Conservation (phyloP, 2,797 vertebrate species). For the Gymnoscopelus braueri region DNA sequence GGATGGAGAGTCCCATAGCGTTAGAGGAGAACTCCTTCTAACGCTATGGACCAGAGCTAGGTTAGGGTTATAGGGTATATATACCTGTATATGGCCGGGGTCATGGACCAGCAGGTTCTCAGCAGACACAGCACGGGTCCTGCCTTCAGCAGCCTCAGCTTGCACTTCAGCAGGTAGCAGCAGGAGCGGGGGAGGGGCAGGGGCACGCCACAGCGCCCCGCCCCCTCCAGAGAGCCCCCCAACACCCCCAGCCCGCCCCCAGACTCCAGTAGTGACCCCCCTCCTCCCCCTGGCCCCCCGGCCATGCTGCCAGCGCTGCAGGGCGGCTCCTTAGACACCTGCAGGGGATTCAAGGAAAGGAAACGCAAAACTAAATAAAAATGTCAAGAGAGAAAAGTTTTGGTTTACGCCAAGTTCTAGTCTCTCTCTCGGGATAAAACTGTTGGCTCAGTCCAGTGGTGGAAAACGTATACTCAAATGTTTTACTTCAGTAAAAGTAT, state of each 20-base stretch:
- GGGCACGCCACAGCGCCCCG: constrained; percentile 51
- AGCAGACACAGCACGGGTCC: constrained; percentile 79
- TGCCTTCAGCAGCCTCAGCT: constrained; percentile 69
- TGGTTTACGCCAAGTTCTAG: too few relatives aligned
- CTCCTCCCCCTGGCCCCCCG: background rate
- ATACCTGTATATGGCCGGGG: constrained; percentile 78
- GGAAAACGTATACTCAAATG: too few relatives aligned
- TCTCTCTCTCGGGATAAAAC: too few relatives aligned
- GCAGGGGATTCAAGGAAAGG: too few relatives aligned
- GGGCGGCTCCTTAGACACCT: constrained; percentile 72
- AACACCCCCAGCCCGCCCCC: background rate
- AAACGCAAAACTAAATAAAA: too few relatives aligned
- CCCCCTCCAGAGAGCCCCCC: background rate
- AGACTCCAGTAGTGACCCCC: constrained; percentile 49
- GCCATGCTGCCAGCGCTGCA: constrained; percentile 12
- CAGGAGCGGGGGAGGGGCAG: constrained; percentile 58
- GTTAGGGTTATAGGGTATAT: too few relatives aligned
- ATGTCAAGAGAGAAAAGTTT: too few relatives aligned
- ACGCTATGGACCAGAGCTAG: too few relatives aligned
- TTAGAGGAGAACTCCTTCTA: too few relatives aligned
- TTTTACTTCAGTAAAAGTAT: too few relatives aligned
- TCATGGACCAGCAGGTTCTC: constrained; percentile 80
- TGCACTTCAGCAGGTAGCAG: constrained; percentile 74
- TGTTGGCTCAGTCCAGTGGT: too few relatives aligned
- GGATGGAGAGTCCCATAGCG: too few relatives aligned